phyloP scores from a whole-genome alignment of 2,797 vertebrate genomes.

The Artibeus jamaicensis region DNA sequence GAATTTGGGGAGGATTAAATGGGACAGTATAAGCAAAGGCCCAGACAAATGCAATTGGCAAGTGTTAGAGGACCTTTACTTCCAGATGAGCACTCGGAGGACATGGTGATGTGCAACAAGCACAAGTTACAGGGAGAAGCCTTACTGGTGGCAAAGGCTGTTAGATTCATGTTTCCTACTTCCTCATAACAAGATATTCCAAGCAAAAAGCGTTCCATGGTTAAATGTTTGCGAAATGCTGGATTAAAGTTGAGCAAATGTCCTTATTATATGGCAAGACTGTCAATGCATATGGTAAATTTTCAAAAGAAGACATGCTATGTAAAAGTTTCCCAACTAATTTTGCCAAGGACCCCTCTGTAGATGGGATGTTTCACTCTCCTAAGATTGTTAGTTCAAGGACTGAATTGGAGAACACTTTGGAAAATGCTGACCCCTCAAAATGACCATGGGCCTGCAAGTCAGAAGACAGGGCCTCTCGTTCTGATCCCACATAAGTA shows the following conservation, averaged over 20 bases:
- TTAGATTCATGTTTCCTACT: background rate
- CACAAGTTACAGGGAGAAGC: background rate
- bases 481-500: background rate
- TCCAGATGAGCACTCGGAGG: background rate
- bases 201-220: background rate
- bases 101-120: no score
- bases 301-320: background rate
- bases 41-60: background rate
- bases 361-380: background rate
- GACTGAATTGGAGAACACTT: background rate
- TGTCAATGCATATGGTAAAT: background rate
- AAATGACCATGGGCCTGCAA: background rate
- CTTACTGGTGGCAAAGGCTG: background rate
- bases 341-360: background rate
- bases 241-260: background rate
- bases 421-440: background rate
- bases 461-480: background rate
- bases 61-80: background rate
- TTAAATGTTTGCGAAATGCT: background rate
- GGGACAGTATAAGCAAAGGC: background rate
- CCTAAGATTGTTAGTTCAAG: background rate
- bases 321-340: background rate
- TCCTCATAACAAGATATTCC: background rate
- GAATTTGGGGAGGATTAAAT: background rate
- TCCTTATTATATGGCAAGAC: background rate